These are phyloP conservation scores for Dolichallabes microphthalmus DNA, from an alignment of 2,113 vertebrate species.

Conservation along the genomic window DNA sequence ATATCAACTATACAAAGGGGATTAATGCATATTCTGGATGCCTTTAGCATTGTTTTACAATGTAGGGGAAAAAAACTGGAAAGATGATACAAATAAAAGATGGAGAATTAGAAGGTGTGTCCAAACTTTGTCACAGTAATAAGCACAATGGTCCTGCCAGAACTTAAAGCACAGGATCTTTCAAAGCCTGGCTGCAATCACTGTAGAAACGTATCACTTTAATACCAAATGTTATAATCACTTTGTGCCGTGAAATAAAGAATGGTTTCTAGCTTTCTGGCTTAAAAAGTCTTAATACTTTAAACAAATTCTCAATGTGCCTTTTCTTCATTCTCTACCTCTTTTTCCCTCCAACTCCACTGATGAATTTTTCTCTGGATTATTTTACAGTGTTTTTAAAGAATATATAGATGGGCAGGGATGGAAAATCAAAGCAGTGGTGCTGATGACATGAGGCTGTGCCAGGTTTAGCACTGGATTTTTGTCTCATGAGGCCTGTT, in stretches of 20 bases:
- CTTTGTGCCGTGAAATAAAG: constrained; percentile 28
- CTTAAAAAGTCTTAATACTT: constrained; percentile 17
- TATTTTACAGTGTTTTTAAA: constrained; percentile 18
- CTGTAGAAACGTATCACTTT: constrained; percentile 33
- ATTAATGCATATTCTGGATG: too few species aligned
- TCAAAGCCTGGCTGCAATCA: constrained; percentile 18
- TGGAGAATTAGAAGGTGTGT: too few species aligned
- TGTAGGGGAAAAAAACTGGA: too few species aligned
- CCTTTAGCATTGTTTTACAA: too few species aligned
- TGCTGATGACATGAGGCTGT: constrained; percentile 33
- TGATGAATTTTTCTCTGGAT: constrained; percentile 2
- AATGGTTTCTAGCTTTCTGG: background rate
- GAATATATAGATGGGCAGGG: constrained; percentile 14
- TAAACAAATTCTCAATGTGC: constrained; percentile 19
- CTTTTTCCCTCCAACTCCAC: background rate
- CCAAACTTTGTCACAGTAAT: constrained; percentile 36
- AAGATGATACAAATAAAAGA: too few species aligned
- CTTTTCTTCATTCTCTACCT: background rate
- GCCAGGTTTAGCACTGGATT: constrained; percentile 6
- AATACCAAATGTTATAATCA: constrained; percentile 15
- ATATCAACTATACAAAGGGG: too few species aligned
- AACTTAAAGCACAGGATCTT: constrained; percentile 6
- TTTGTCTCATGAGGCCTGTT: constrained; percentile 33
- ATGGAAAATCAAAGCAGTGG: constrained; percentile 30
- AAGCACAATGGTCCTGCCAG: background rate